Conservation (phyloP, 1,140 invertebrate genomes). For the Pristionchus pacificus region DNA sequence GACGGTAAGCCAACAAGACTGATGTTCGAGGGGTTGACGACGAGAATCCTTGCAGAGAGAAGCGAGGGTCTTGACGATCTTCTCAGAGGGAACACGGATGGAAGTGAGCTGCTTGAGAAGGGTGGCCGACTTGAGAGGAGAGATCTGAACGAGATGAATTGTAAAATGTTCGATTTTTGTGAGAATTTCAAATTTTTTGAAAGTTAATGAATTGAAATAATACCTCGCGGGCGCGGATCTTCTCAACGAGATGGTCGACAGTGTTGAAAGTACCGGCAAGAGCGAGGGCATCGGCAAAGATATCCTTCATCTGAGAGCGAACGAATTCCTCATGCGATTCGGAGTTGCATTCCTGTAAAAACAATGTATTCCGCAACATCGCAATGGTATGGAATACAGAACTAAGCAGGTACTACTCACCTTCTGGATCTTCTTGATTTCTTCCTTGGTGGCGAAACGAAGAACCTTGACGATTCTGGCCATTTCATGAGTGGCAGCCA, state of each 20-base stretch:
- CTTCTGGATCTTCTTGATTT: conserved; percentile 41
- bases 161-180: conserved; percentile 24
- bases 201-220: conserved; percentile 37
- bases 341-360: conserved; percentile 22
- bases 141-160: too few relatives aligned
- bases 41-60: conserved; percentile 39
- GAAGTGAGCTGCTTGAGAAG: conserved; percentile 21
- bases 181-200: conserved; percentile 25
- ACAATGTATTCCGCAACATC: conserved; percentile 42
- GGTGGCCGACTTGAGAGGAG: conserved; percentile 31
- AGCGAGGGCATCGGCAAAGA: conserved; percentile 44
- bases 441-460: conserved; percentile 38
- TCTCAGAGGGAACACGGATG: conserved; percentile 8
- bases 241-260: conserved; percentile 36
- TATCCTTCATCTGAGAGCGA: conserved; percentile 18
- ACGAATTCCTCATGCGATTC: conserved; percentile 25
- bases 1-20: conserved; percentile 48
- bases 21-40: conserved; percentile 29
- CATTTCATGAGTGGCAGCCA: conserved; percentile 28
- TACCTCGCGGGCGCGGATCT: conserved; percentile 34
- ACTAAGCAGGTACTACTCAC: conserved; percentile 21
- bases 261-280: conserved; percentile 45
- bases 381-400: too few relatives aligned
- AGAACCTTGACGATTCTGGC: conserved; percentile 42
- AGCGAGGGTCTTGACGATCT: conserved; percentile 35